Conservation (phyloP, 1,140 invertebrate species). For the Dendroctonus valens region DNA sequence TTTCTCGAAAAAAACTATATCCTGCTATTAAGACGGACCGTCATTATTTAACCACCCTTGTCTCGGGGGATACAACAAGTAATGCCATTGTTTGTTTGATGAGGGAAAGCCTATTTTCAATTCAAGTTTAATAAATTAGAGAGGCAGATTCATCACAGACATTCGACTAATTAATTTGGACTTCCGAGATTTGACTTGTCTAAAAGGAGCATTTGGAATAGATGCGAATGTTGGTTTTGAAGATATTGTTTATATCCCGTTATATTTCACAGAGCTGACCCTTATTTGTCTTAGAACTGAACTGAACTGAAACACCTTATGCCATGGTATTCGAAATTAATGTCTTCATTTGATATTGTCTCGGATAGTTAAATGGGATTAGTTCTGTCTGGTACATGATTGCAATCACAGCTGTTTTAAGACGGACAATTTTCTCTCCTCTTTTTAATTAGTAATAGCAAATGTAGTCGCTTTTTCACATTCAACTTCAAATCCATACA, state of each 20-base stretch:
- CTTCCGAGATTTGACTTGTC: background rate
- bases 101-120: slow-evolving; percentile 4
- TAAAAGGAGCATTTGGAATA: background rate
- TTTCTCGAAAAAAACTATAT: too few relatives aligned
- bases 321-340: slow-evolving; percentile 6
- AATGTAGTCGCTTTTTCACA: too few relatives aligned
- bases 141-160: slow-evolving; percentile 7
- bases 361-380: slow-evolving; percentile 8
- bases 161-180: slow-evolving; percentile 11
- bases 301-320: slow-evolving; percentile 11
- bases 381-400: too few relatives aligned
- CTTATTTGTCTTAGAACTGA: slow-evolving; percentile 15
- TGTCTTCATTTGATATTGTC: slow-evolving; percentile 3
- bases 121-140: slow-evolving; percentile 11
- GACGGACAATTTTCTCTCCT: too few relatives aligned
- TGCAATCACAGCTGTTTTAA: too few relatives aligned
- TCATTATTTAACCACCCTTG: too few relatives aligned
- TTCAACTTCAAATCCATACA: too few relatives aligned
- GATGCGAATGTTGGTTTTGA: slow-evolving; percentile 9
- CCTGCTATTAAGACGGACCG: too few relatives aligned
- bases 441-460: too few relatives aligned
- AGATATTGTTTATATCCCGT: slow-evolving; percentile 19
- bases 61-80: too few relatives aligned
- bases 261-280: slow-evolving; percentile 16
- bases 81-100: too few relatives aligned